Evolutionary conservation across 2,888 invertebrate species (phyloP).

Genomic region (Lepidocyrtoides sp.): DNA sequence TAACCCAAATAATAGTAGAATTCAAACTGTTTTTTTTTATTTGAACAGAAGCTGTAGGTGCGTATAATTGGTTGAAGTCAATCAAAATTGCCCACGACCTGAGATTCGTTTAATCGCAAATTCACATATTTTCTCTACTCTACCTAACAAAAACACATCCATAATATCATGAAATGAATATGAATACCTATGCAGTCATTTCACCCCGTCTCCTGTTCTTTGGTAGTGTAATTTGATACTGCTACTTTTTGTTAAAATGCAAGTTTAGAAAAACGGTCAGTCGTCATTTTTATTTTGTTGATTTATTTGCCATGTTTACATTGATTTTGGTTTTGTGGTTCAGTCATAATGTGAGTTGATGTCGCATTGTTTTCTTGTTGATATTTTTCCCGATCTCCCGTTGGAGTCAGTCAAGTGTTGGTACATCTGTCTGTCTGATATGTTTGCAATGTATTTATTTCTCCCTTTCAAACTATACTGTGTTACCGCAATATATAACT

Average conservation of each 20-base stretch:
- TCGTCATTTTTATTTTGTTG: background rate
- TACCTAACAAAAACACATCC: background rate
- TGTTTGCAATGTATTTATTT: no score
- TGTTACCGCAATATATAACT: no score
- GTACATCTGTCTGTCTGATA: no score
- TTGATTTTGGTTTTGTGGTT: conserved; percentile 31
- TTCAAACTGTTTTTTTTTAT: background rate
- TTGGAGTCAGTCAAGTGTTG: background rate
- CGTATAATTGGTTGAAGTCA: conserved; percentile 18
- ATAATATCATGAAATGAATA: background rate
- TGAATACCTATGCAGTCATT: background rate
- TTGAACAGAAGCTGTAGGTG: conserved; percentile 12
- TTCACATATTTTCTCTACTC: background rate
- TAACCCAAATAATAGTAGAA: background rate
- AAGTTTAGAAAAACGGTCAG: background rate
- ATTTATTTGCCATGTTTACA: conserved; percentile 5
- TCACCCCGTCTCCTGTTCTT: background rate
- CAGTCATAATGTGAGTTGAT: conserved; percentile 16
- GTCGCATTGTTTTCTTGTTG: conserved; percentile 23
- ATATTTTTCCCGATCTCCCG: background rate
- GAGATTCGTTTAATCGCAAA: no score
- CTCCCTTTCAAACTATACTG: no score
- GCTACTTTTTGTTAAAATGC: background rate
- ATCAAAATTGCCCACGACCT: conserved; percentile 10
- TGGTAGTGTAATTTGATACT: conserved; percentile 31